Conservation (phyloP, 2,113 vertebrate species). For the Ivindomyrus marchei region DNA sequence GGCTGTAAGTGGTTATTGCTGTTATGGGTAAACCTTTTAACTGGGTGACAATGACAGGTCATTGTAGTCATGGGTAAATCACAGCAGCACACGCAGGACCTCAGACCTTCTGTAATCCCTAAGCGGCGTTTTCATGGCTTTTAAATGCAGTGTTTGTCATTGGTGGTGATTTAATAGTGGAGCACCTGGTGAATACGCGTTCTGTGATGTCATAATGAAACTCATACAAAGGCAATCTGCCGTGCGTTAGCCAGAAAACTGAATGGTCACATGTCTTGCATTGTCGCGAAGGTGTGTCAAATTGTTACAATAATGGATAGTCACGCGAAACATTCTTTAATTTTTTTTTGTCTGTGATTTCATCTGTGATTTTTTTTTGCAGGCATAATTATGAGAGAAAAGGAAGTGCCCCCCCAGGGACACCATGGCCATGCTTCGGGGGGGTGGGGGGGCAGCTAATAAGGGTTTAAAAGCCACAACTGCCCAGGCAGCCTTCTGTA, state of each 20-base stretch:
- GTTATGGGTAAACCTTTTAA: not conserved
- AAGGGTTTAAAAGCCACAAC: conserved; percentile 75
- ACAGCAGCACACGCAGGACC: not conserved
- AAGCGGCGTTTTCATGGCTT: not conserved
- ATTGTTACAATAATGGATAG: not conserved
- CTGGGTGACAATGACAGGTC: not conserved
- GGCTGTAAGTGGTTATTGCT: not conserved
- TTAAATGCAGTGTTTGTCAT: not conserved
- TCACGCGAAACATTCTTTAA: not conserved
- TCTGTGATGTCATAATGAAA: not conserved
- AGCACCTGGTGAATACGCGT: not conserved
- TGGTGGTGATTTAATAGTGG: not conserved
- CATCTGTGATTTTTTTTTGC: not conserved
- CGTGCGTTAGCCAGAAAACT: not conserved
- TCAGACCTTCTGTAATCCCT: not conserved
- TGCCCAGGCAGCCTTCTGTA: conserved; percentile 64
- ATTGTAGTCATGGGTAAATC: not conserved
- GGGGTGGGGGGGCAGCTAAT: conserved; percentile 64
- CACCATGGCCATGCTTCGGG: conserved; percentile 48
- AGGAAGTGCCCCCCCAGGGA: conserved; percentile 55
- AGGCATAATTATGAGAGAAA: conserved; percentile 65
- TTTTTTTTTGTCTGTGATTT: not conserved
- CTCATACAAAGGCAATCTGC: not conserved
- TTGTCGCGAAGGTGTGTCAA: not conserved
- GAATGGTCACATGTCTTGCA: not conserved